These are phyloP conservation scores for Ruditapes philippinarum DNA, from an alignment of 1,140 invertebrate genomes.

Conservation along the genomic window DNA sequence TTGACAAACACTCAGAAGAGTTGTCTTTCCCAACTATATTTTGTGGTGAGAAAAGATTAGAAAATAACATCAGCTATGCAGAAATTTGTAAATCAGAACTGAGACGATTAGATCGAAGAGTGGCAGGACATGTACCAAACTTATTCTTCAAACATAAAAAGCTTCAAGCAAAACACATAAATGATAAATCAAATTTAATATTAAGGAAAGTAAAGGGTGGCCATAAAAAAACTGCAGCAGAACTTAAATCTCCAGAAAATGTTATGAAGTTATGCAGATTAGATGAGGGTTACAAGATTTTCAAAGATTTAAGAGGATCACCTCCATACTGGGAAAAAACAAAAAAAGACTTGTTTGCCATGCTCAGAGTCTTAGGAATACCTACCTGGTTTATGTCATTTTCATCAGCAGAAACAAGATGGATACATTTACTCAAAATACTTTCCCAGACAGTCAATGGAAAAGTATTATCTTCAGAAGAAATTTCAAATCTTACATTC, in stretches of 20 bases:
- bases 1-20: constrained; percentile 55
- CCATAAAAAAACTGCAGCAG: not conserved
- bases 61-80: not conserved
- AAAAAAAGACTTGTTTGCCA: constrained; percentile 56
- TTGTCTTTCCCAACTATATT: constrained; percentile 55
- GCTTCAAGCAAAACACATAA: constrained; percentile 41
- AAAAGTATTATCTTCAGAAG: constrained; percentile 26
- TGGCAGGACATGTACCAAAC: constrained; percentile 49
- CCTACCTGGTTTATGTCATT: constrained; percentile 66
- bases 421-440: constrained; percentile 45
- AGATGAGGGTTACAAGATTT: constrained; percentile 55
- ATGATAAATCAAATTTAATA: constrained; percentile 25
- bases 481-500: constrained; percentile 36
- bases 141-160: constrained; percentile 52
- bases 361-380: constrained; percentile 49
- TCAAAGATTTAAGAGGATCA: constrained; percentile 46
- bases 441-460: not conserved
- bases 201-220: constrained; percentile 46
- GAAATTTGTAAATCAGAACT: constrained; percentile 36
- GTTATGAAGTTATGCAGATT: constrained; percentile 21
- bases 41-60: constrained; percentile 27
- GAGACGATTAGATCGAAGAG: constrained; percentile 13
- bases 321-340: constrained; percentile 54
- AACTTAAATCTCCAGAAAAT: constrained; percentile 18
- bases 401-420: constrained; percentile 56